Percentiles rank a stretch among this genome's conserved stretches.
These are phyloP conservation scores for Cantharis rustica DNA, from an alignment of 2,888 invertebrate genomes.

Conservation along the genomic window DNA sequence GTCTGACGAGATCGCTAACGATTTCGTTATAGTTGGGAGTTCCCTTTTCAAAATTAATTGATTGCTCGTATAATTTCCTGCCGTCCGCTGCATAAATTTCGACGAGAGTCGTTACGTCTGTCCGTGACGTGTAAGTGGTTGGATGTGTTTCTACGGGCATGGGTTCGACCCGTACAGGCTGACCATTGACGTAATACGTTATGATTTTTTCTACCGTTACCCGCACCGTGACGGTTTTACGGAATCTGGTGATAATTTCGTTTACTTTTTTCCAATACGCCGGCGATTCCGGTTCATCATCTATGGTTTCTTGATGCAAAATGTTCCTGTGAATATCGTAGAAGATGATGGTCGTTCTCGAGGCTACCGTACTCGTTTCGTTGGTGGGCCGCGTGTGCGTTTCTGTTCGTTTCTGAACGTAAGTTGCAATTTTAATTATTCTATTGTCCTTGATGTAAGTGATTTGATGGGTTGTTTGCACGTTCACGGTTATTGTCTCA, in stretches of 20 bases:
- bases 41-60: not conserved
- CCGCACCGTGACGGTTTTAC: not conserved
- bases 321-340: slow-evolving; percentile 1
- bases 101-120: not conserved
- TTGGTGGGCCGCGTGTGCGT: not conserved
- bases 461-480: not conserved
- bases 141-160: not conserved
- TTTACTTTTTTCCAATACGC: slow-evolving; percentile 7
- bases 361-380: not conserved
- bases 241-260: not conserved
- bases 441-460: not conserved
- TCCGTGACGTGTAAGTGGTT: not conserved
- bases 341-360: slow-evolving; percentile 6
- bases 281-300: slow-evolving; percentile 2
- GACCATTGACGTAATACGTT: slow-evolving; percentile 2
- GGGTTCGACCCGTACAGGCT: not conserved
- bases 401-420: not conserved
- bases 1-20: not conserved
- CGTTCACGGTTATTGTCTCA: not conserved
- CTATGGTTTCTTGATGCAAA: slow-evolving; percentile 8
- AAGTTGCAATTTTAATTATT: not conserved
- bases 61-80: not conserved
- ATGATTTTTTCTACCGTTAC: not conserved
- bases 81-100: not conserved
- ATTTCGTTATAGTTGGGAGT: not conserved